Evolutionary conservation across 2,113 vertebrate genomes (phyloP), one percentile per base, ranked within the genome.

Genomic region (Chlamydotis undulata): DNA sequence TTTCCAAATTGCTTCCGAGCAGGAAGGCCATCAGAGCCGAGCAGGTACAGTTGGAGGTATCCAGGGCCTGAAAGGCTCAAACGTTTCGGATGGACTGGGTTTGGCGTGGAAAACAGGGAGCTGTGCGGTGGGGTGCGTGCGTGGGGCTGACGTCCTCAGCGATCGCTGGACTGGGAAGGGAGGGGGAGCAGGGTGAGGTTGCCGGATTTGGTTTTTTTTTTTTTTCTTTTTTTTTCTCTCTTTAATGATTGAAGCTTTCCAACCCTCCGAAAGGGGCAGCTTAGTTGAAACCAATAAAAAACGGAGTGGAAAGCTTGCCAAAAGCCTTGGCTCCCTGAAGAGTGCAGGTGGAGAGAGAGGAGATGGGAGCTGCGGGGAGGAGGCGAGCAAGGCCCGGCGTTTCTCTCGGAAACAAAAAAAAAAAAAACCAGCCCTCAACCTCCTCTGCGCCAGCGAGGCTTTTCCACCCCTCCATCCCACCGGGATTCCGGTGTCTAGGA

Each of bases 261-360:
- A 97, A 80, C 92, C 61, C 82, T 97, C 97, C 5, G 31, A 96
- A 97, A 97, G 95, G 96, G 97, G 97, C 98, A 97, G 97, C 96
- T 97, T 97, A 97, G 98, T 97, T 95, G 96, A 97, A 98, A 98
- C 97, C 97, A 96, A 96, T 98, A 97, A 98, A 98, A 98, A 96
- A 39, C 60, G 85, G 96, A 97, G 97, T 12, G 83, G 95, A 95
- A 93, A 86, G 71, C 88, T 97, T 98, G 98, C 98, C 98, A 98
- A 98, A 87, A 98, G 96, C 93, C 96, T 98, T 94, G 94, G 96
- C 97, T 98, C 98, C 98, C 98, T 60, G 93, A 97, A 90, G 98
- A 98, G 98, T 73, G 70, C 98, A 98, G 98, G 98, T 98, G 98
- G 98, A 98, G 97, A 98, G 97, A 97, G 97, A 97, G 90, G 96